Percentiles rank a stretch among this genome's conserved stretches.
Evolutionary conservation across 2,113 vertebrate genomes (phyloP).

Genomic region (Trogon surrucura): DNA sequence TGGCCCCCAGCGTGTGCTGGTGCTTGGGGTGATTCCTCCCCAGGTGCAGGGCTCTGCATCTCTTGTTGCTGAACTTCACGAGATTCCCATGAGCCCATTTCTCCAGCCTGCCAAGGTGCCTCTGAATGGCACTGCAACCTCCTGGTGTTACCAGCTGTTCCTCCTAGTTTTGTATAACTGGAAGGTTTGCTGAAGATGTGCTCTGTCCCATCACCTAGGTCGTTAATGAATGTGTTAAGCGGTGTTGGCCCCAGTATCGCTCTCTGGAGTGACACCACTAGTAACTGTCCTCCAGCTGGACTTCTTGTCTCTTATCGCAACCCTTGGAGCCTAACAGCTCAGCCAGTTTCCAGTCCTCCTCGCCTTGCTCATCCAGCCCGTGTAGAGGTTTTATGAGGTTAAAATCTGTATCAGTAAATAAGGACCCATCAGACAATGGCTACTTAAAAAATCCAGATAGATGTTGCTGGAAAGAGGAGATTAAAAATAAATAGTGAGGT

Average conservation of each 20-base stretch:
- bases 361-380: background rate
- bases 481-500: background rate
- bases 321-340: background rate
- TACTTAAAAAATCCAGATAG: background rate
- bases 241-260: fast-evolving
- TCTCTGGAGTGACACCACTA: background rate
- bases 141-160: background rate
- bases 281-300: background rate
- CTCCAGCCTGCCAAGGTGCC: background rate
- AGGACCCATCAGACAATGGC: background rate
- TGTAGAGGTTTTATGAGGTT: background rate
- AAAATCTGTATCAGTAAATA: background rate
- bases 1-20: background rate
- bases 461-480: background rate
- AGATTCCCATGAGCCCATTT: background rate
- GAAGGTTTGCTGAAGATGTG: background rate
- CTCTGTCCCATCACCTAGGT: background rate
- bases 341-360: background rate
- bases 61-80: background rate
- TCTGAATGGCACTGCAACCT: background rate
- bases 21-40: background rate
- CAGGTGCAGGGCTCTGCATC: background rate
- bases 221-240: background rate
- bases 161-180: background rate
- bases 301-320: background rate